Percentiles rank a stretch among this genome's conserved stretches.
Conservation (phyloP, 2,113 vertebrate genomes). For the Cyphotilapia sp. region DNA sequence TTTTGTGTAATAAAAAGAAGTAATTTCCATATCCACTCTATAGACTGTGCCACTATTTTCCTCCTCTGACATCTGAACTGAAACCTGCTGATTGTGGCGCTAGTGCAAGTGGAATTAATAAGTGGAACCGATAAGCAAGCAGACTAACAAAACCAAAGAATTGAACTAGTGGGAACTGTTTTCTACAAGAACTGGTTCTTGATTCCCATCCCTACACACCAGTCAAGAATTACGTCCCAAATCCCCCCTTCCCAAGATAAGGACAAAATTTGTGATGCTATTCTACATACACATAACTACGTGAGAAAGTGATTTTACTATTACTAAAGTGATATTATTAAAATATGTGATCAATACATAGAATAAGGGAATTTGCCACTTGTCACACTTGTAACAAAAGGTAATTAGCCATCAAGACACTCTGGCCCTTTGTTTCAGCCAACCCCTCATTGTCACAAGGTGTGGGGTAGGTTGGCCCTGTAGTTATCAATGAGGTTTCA, state of each 20-base stretch:
- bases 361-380: neutral
- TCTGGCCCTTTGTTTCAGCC: neutral
- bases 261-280: neutral
- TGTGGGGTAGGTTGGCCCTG: accelerated
- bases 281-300: neutral
- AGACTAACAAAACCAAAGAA: neutral
- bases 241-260: neutral
- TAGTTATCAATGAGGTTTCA: neutral
- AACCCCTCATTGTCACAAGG: neutral
- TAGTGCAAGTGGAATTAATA: neutral
- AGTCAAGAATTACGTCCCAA: neutral
- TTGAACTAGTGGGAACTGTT: neutral
- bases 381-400: neutral
- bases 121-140: neutral
- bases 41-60: neutral
- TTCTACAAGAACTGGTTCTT: neutral
- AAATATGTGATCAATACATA: neutral
- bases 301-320: neutral
- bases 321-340: neutral
- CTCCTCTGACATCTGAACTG: neutral
- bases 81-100: neutral
- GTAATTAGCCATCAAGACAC: neutral
- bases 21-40: neutral
- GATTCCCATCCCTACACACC: neutral
- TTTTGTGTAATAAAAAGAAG: neutral